Percentiles rank a stretch among this genome's conserved stretches.
Evolutionary conservation across 2,797 vertebrate genomes (phyloP).

Genomic region (Sebastes trivittatus): DNA sequence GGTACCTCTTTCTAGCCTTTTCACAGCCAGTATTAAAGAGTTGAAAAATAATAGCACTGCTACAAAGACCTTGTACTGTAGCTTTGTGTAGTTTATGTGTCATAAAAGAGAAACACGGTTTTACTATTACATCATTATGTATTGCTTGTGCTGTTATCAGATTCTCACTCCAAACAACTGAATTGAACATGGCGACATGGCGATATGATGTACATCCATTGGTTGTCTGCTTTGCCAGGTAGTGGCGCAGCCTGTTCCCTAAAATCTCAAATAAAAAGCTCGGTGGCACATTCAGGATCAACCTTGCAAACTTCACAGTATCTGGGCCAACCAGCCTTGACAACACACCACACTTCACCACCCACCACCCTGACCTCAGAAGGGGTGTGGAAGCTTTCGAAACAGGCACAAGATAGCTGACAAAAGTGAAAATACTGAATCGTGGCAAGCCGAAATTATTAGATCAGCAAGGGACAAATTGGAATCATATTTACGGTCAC

Average conservation of each 20-base stretch:
- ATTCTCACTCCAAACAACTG: neutral
- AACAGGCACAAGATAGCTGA: slow-evolving; percentile 1
- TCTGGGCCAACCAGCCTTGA: slow-evolving; percentile 16
- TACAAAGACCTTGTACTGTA: neutral
- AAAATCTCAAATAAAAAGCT: neutral
- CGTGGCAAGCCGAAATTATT: neutral
- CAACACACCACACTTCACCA: slow-evolving; percentile 14
- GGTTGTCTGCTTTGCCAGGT: neutral
- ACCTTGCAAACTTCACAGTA: neutral
- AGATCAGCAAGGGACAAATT: neutral
- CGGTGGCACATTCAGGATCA: neutral
- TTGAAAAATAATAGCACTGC: neutral
- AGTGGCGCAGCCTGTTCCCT: neutral
- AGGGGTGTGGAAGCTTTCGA: neutral
- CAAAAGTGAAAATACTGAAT: slow-evolving; percentile 3
- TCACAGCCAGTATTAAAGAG: neutral
- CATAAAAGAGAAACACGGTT: neutral
- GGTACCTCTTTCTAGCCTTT: neutral
- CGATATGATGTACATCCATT: neutral
- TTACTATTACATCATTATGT: neutral
- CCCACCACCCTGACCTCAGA: slow-evolving; percentile 36
- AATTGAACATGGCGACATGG: neutral
- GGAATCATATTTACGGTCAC: neutral
- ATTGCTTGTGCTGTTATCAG: neutral
- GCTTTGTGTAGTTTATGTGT: neutral